Evolutionary conservation across 2,797 vertebrate species (phyloP), one percentile per base, ranked within the genome.

Genomic region (Sebastes nivosus): DNA sequence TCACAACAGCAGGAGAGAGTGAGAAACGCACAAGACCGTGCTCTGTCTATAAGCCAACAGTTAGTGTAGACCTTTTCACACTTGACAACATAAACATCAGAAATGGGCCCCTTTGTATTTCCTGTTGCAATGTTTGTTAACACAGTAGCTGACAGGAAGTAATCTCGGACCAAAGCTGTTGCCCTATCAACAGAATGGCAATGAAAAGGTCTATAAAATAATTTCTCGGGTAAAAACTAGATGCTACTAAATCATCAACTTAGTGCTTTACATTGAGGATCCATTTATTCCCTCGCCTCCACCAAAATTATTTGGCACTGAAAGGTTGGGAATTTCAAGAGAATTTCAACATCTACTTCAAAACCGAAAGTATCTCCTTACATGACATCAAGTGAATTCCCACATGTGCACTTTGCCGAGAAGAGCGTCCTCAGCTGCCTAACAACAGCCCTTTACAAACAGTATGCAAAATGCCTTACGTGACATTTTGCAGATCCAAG

Each of bases 401-500:
- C 60, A 79, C 32, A 63, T 32, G 80, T 70, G 69, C 27, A 67
- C 75, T 81, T 72, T n/a, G 42, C 55, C 2, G 8, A 79, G 67
- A 71, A 36, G 63, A 76, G 67, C 32, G 22, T 72, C 70, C 66
- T 85, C 72, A n/a, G 75, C 72, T 78, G 42, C 42, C 42, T 77
- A 77, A 85, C 71, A 86, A 75, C 65, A 73, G 75, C 64, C 72
- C 66, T 89, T 84, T 61, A 76, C 76, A 91, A 94, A 88, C 55
- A 68, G 64, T 59, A 89, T 76, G 85, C 95, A 95, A 95, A 96
- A 96, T 94, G 87, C 87, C 77, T 95, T 95, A 95, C 92, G 92
- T 96, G 95, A 92, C 95, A 94, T 96, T 96, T 97, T 84, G 89
- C 89, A 93, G 84, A 92, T 91, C 88, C 86, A 69, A 88, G 86